Base-by-base conservation (phyloP, 2,888 invertebrate species). In the Caenorhabditis sp. region DNA sequence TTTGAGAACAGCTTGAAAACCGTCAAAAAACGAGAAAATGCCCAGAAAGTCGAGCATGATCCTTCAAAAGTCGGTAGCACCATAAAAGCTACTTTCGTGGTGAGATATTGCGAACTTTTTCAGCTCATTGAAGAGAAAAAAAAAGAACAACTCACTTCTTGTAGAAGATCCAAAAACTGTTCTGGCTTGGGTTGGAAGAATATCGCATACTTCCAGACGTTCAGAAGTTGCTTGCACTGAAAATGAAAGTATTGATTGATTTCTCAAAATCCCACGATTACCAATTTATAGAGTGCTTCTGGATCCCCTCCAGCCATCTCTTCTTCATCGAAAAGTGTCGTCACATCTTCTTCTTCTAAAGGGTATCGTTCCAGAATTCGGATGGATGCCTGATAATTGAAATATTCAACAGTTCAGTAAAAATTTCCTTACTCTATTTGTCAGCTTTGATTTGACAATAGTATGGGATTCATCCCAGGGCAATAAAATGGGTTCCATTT, bases 151-250 rank as follows among this genome's bases (percentile, higher is more conserved):
- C 54, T 5, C 10, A 75, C 75, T 63, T 64, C 56, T 47, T 64
- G 68, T 2, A 79, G 28, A 12, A 47, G 8, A 3, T 70, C 56
- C 8, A 70, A 6, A 19, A 79, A 56, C 12, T 10, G 22, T 10
- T 79, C 79, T 5, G 70, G 64, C n/a, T 70, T 79, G 10, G 79
- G 79, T 31, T 79, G 79, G 35, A 70, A 79, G 44, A 61, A 79
- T 19, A 79, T 47, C 1, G 64, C 56, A 19, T 64, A 79, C 35
- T 56, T 63, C 79, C 79, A 79, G 16, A 61, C 63, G 10, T 64
- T 72, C 5, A 63, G 26, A 0, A 79, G 70, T 16, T 44, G 70
- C 8, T 63, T 54, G 22, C 70, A 63, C 79, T 79, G 56, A 35
- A 77, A 63, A 61, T 31, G 0, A n/a, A 6, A 3, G 8, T 8